Base-by-base conservation (phyloP, 1,140 invertebrate genomes). In the Megalonaias nervosa region DNA sequence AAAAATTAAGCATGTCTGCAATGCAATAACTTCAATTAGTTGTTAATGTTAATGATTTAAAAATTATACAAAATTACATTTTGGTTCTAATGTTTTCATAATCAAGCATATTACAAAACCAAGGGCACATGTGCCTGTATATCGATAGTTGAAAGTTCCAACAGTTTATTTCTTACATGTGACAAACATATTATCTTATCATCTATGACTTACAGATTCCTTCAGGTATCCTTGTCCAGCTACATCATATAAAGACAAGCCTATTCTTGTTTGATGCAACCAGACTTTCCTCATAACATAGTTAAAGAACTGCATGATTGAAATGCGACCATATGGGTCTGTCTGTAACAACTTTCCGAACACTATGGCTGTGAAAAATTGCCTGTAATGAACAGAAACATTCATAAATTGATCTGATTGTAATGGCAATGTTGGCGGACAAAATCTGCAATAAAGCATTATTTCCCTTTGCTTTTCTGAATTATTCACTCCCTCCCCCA, bases 231-330 rank as follows among this genome's bases (percentile, higher is more conserved):
- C 97, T 86, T 97, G 95, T 0, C 97, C 98, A 19, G 95, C 94
- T 12, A 95, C 94, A 92, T 99, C 98, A 90, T 98, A 99, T 12
- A 98, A 91, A 0, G 97, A 97, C 12, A 99, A 91, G 0, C 96
- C 96, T 80, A 99, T 97, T 86, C 97, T 92, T 1, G 97, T 98
- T 90, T 99, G 97, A 86, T 96, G 95, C 13, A 98, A 90, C 97
- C 97, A 98, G 9, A 97, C 95, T 90, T 98, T 96, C 23, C 96
- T 92, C 96, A 99, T 98, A 0, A 97, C 94, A 90, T 98, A 99
- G 85, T 98, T 98, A 88, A 98, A 98, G 64, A 99, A 92, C 14
- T 96, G 95, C 88, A 90, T 91, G 26, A 91, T 90, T 31, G 89
- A 88, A 48, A 92, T 88, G 75, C 95, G 91, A 16, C 96, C 96